A percentile compares a stretch with the other conserved stretches of the same genome.
These are phyloP conservation scores for Chiroxiphia lanceolata DNA, from an alignment of 2,797 vertebrate genomes.

Conservation along the genomic window DNA sequence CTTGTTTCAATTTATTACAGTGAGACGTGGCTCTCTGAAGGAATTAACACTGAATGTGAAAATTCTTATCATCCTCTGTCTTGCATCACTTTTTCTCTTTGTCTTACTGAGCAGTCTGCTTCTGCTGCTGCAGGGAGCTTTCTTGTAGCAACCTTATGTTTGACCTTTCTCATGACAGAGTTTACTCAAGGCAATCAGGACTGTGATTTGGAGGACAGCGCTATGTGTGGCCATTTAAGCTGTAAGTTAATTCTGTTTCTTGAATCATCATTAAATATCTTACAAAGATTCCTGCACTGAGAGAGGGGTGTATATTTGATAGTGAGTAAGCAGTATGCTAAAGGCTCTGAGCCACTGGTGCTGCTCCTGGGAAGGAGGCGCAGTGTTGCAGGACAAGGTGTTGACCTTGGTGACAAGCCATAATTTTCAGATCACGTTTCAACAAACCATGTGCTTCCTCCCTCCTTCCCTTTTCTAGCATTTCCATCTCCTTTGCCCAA, in stretches of 20 bases:
- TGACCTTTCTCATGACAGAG: background rate
- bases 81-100: background rate
- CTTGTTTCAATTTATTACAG: background rate
- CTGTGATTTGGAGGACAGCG: background rate
- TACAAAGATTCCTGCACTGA: background rate
- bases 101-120: background rate
- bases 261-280: background rate
- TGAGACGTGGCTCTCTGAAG: background rate
- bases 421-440: background rate
- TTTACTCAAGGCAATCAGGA: background rate
- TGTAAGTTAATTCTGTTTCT: conserved; percentile 2
- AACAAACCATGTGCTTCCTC: background rate
- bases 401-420: background rate
- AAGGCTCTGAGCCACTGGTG: background rate
- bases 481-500: background rate
- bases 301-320: background rate
- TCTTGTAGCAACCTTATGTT: background rate
- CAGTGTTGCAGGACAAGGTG: background rate
- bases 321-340: background rate
- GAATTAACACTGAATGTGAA: background rate
- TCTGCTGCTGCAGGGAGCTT: background rate
- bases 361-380: background rate
- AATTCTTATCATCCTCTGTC: background rate
- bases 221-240: background rate
- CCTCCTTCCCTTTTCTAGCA: background rate